Percentiles rank a stretch among this genome's conserved stretches.
Evolutionary conservation across 2,113 vertebrate species (phyloP).

Genomic region (Aramus guarauna): DNA sequence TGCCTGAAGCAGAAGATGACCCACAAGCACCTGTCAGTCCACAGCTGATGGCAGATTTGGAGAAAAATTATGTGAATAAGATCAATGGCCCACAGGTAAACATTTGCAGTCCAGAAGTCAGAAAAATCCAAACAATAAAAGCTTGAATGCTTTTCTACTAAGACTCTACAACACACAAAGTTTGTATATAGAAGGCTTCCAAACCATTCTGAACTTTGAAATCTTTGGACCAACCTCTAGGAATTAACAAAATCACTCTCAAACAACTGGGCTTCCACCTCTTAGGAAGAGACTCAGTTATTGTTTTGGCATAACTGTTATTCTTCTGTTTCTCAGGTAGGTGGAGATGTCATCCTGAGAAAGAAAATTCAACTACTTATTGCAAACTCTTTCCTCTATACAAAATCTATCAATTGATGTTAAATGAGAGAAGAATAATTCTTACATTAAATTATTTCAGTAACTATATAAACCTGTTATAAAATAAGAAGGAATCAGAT

Average conservation of each 20-base stretch:
- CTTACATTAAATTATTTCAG: not conserved
- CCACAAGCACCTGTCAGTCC: not conserved
- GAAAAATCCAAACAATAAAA: not conserved
- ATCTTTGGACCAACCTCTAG: too few relatives aligned
- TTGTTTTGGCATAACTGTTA: too few relatives aligned
- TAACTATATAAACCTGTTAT: not conserved
- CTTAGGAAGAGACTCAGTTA: too few relatives aligned
- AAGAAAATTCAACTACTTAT: not conserved
- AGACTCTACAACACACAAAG: not conserved
- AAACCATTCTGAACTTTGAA: too few relatives aligned
- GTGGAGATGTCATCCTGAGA: not conserved
- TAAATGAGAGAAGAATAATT: not conserved
- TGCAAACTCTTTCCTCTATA: not conserved
- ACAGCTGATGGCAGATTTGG: not conserved
- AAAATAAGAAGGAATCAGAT: too few relatives aligned
- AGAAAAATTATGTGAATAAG: not conserved
- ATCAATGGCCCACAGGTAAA: not conserved
- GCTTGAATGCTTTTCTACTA: not conserved
- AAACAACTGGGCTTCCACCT: too few relatives aligned
- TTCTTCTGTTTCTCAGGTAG: too few relatives aligned
- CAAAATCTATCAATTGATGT: not conserved
- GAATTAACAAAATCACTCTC: too few relatives aligned
- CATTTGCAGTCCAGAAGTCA: not conserved
- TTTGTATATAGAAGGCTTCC: too few relatives aligned
- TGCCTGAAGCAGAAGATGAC: not conserved